Percentiles rank a stretch among this genome's conserved stretches.
phyloP scores from a whole-genome alignment of 2,888 invertebrate species.

The Lamellibrachia satsuma region DNA sequence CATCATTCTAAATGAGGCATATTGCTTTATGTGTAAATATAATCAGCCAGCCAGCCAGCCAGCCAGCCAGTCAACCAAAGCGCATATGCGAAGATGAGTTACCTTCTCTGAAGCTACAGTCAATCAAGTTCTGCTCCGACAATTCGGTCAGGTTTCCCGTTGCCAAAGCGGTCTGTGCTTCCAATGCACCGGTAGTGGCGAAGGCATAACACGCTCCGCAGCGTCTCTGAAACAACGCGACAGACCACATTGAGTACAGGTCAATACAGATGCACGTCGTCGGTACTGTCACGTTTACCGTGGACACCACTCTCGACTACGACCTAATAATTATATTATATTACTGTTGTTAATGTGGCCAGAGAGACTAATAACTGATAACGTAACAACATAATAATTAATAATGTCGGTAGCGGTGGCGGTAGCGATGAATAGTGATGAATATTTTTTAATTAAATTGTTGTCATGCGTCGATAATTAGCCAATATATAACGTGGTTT shows the following conservation, averaged over 20 bases:
- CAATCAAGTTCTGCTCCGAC: constrained; percentile 66
- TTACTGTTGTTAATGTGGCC: neutral
- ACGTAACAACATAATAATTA: neutral
- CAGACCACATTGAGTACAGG: neutral
- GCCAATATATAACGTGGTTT: neutral
- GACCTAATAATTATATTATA: neutral
- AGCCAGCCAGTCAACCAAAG: constrained; percentile 49
- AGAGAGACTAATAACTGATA: neutral
- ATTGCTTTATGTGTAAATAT: too few relatives aligned
- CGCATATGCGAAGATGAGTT: neutral
- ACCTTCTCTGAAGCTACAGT: constrained; percentile 53
- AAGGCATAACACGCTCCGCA: constrained; percentile 93
- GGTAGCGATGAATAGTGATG: neutral
- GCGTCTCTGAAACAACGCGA: constrained; percentile 71
- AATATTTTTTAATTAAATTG: neutral
- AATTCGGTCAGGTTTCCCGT: constrained; percentile 72
- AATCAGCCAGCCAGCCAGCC: neutral
- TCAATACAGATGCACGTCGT: neutral
- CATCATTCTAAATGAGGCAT: too few relatives aligned
- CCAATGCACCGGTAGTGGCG: constrained; percentile 72
- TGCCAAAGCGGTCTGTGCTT: constrained; percentile 64
- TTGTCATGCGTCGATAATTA: neutral
- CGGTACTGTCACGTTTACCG: neutral
- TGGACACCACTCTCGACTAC: neutral
- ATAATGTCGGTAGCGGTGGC: neutral